A percentile compares a stretch with the other conserved stretches of the same genome.
Conservation (phyloP, 2,113 vertebrate genomes). For the Neolamprologus cancellatus region DNA sequence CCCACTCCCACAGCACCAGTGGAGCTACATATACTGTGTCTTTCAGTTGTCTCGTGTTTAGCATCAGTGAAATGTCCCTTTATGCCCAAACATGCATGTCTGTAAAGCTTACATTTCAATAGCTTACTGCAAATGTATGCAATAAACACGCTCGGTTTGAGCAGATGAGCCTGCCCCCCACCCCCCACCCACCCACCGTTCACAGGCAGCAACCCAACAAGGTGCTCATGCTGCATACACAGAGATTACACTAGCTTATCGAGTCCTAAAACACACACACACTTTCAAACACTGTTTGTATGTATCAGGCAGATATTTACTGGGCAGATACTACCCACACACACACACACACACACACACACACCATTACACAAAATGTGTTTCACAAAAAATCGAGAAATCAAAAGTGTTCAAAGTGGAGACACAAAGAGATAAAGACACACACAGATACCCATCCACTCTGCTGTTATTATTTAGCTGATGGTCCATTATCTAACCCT, state of each 20-base stretch:
- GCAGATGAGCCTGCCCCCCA: background rate
- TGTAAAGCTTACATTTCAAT: background rate
- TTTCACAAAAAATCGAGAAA: background rate
- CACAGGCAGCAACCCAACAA: constrained; percentile 15
- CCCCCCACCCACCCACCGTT: background rate
- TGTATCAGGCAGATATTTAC: background rate
- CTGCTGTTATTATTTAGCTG: constrained; percentile 18
- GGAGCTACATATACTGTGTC: background rate
- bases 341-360: background rate
- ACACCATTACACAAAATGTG: background rate
- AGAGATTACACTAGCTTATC: constrained; percentile 38
- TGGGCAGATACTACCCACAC: background rate
- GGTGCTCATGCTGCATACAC: constrained; percentile 34
- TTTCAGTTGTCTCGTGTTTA: background rate
- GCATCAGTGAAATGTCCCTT: background rate
- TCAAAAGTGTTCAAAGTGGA: background rate
- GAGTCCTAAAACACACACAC: background rate
- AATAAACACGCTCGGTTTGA: background rate
- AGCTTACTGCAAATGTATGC: background rate
- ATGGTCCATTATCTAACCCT: constrained; percentile 31
- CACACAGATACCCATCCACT: background rate
- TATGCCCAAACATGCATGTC: background rate
- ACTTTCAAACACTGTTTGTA: background rate
- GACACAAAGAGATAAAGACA: background rate
- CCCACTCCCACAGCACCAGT: background rate